phyloP scores from a whole-genome alignment of 2,113 vertebrate genomes.

The Tichodroma muraria region DNA sequence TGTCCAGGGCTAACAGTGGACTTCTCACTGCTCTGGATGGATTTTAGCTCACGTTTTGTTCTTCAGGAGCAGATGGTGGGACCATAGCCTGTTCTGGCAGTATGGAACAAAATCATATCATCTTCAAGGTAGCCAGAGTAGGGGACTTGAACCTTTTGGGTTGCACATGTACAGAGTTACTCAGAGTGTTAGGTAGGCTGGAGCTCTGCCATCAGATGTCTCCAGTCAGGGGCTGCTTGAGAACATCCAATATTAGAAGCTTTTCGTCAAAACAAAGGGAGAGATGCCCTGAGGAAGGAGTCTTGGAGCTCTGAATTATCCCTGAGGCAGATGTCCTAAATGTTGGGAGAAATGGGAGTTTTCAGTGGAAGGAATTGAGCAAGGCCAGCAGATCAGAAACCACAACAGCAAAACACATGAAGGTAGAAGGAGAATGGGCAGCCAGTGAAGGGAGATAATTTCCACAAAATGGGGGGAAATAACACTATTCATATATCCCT shows the following conservation, averaged over 20 bases:
- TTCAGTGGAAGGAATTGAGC: neutral
- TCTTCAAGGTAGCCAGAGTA: neutral
- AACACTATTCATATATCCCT: neutral
- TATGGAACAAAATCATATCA: neutral
- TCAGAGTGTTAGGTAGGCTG: neutral
- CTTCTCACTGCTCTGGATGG: neutral
- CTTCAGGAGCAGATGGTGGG: neutral
- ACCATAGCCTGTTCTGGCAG: neutral
- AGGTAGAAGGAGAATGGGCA: neutral
- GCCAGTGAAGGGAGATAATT: neutral
- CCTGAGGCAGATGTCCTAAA: neutral
- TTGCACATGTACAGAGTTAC: neutral
- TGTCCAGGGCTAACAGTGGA: neutral
- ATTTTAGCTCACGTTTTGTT: neutral
- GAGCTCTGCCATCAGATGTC: neutral
- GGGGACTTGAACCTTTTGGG: too few species aligned
- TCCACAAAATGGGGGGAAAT: accelerated
- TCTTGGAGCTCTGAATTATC: neutral
- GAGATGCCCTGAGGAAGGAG: neutral
- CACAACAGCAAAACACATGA: neutral
- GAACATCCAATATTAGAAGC: neutral
- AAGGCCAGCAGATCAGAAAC: neutral
- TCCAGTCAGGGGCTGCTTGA: neutral
- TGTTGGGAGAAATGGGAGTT: neutral
- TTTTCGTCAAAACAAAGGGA: neutral